Evolutionary conservation across 2,888 invertebrate species (phyloP).

Genomic region (Deilephila porcellus): DNA sequence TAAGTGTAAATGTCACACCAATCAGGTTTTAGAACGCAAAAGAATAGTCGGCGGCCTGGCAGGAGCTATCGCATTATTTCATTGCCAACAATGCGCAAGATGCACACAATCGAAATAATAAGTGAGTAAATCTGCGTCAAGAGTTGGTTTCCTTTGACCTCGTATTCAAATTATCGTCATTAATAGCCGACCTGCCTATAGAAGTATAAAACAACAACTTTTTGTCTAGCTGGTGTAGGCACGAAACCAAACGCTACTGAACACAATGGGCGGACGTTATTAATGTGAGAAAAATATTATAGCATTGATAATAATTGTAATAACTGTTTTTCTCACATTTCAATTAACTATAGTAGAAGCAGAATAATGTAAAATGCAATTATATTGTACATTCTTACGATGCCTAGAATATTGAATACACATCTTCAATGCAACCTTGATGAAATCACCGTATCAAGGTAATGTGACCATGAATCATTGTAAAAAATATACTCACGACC

Average conservation of each 20-base stretch:
- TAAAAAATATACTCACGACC: slow-evolving; percentile 59
- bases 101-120: slow-evolving; percentile 32
- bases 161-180: slow-evolving; percentile 60
- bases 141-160: slow-evolving; percentile 56
- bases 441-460: slow-evolving; percentile 60
- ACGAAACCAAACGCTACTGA: slow-evolving; percentile 47
- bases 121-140: slow-evolving; percentile 38
- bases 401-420: slow-evolving; percentile 41
- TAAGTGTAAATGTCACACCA: slow-evolving; percentile 19
- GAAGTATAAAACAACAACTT: slow-evolving; percentile 49
- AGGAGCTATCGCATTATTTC: slow-evolving; percentile 26
- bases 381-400: slow-evolving; percentile 44
- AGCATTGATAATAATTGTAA: slow-evolving; percentile 52
- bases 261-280: slow-evolving; percentile 75
- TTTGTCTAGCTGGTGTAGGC: slow-evolving; percentile 52
- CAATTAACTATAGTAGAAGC: slow-evolving; percentile 44
- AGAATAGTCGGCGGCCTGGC: slow-evolving; percentile 13
- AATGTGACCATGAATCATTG: slow-evolving; percentile 60
- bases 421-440: slow-evolving; percentile 57
- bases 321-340: slow-evolving; percentile 45
- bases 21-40: slow-evolving; percentile 18
- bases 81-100: slow-evolving; percentile 31
- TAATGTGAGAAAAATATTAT: slow-evolving; percentile 63
- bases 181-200: slow-evolving; percentile 43
- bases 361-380: slow-evolving; percentile 42